phyloP scores from a whole-genome alignment of 2,113 vertebrate genomes.

The Eurypyga helias region DNA sequence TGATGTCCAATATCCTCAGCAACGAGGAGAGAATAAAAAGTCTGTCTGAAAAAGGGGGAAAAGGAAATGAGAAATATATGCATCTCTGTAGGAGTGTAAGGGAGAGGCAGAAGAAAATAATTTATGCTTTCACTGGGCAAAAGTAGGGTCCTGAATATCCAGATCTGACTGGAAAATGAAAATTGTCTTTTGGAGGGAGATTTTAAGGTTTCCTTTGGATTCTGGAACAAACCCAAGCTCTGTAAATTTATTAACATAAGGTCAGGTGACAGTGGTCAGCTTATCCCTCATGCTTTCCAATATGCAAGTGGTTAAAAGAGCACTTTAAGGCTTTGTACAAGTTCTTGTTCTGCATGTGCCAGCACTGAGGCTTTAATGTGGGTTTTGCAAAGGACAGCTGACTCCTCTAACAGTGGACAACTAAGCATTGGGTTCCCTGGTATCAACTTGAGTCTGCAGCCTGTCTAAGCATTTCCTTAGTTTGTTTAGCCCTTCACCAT shows the following conservation, averaged over 20 bases:
- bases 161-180: neutral
- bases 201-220: neutral
- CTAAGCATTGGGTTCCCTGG: neutral
- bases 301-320: neutral
- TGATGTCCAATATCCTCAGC: neutral
- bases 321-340: neutral
- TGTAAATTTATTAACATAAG: neutral
- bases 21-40: neutral
- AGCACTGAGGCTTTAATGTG: neutral
- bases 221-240: neutral
- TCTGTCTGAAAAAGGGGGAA: neutral
- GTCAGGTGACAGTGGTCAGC: neutral
- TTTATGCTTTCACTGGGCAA: neutral
- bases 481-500: neutral
- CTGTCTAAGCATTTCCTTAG: neutral
- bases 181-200: neutral
- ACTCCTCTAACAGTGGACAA: neutral
- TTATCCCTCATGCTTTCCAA: neutral
- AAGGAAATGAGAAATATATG: neutral
- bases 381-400: neutral
- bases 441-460: neutral
- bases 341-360: neutral
- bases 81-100: neutral
- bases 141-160: neutral
- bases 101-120: neutral